Evolutionary conservation across 2,113 vertebrate genomes (phyloP).

Genomic region (Ahaetulla prasina): DNA sequence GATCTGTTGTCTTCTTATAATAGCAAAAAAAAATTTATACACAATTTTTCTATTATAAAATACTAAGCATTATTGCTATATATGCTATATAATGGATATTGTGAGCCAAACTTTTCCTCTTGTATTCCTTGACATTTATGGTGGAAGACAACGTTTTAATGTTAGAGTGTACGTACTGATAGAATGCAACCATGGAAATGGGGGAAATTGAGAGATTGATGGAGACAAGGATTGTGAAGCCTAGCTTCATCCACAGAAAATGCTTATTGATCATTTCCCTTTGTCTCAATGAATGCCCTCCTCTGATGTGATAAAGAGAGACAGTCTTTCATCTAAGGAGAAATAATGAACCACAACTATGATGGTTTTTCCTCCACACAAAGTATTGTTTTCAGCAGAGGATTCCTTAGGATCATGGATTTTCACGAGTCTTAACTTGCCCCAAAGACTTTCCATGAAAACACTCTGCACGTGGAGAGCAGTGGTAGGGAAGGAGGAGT

Average conservation of each 20-base stretch:
- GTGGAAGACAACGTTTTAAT: not conserved
- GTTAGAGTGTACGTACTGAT: not conserved
- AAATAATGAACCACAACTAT: not conserved
- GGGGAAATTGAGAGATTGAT: not conserved
- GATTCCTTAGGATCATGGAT: not conserved
- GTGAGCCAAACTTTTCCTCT: not conserved
- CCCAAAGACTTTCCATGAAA: not conserved
- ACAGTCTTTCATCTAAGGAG: not conserved
- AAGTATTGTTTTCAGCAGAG: not conserved
- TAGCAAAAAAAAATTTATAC: not conserved
- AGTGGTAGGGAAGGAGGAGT: not conserved
- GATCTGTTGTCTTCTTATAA: not conserved
- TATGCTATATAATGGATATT: not conserved
- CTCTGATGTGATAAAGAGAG: not conserved
- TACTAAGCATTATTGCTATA: not conserved
- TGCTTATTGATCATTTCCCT: not conserved
- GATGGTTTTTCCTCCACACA: not conserved
- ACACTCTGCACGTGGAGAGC: not conserved
- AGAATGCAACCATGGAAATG: not conserved
- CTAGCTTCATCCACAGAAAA: not conserved
- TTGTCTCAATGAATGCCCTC: not conserved
- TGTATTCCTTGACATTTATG: not conserved
- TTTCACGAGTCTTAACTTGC: not conserved
- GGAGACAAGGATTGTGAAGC: not conserved
- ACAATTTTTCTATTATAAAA: not conserved